phyloP scores from a whole-genome alignment of 2,113 vertebrate species.

The Rhadina sibilatrix region DNA sequence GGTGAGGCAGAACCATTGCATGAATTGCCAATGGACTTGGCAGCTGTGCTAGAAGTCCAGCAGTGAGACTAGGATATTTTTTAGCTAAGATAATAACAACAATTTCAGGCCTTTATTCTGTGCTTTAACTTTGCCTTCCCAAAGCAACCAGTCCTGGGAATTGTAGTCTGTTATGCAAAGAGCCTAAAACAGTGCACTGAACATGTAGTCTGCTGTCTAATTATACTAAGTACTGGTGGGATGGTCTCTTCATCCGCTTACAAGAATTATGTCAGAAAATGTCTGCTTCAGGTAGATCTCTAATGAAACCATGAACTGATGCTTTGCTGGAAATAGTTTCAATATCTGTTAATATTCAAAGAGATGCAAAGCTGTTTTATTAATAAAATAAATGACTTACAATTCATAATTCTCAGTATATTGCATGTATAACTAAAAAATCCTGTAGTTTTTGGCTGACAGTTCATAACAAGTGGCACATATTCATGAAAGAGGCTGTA shows the following conservation, averaged over 20 bases:
- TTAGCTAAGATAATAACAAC: background rate
- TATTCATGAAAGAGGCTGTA: background rate
- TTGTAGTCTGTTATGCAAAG: background rate
- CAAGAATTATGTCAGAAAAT: background rate
- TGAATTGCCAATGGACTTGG: background rate
- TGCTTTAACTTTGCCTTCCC: background rate
- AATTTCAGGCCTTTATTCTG: background rate
- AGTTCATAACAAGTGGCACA: background rate
- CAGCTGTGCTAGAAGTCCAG: background rate
- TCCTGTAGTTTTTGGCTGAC: background rate
- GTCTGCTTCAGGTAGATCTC: background rate
- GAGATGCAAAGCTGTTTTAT: background rate
- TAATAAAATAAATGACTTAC: background rate
- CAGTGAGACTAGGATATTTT: background rate
- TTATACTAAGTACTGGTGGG: background rate
- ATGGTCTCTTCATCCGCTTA: background rate
- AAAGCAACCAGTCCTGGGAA: background rate
- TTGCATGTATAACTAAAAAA: background rate
- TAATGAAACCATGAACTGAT: background rate
- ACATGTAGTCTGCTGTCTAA: background rate
- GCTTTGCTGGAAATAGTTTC: background rate
- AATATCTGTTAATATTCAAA: background rate
- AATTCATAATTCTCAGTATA: background rate
- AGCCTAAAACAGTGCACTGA: background rate
- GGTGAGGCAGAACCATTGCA: background rate